These are phyloP conservation scores for Takifugu bimaculatus DNA, from an alignment of 2,113 vertebrate species.

Conservation along the genomic window DNA sequence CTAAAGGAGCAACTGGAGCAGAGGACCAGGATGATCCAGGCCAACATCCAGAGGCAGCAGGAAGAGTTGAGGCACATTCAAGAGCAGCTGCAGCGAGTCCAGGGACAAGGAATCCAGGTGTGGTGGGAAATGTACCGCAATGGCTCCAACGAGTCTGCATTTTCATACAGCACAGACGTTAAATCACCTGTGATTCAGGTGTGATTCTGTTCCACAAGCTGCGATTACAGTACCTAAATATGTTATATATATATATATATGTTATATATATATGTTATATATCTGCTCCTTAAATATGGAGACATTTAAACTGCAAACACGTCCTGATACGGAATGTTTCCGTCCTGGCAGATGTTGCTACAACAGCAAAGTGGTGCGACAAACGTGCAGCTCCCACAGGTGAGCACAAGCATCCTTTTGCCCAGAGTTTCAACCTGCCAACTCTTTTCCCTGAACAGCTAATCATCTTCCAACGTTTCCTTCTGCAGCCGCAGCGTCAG, in stretches of 20 bases:
- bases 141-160: neutral
- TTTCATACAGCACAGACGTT: neutral
- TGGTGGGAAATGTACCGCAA: neutral
- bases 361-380: slow-evolving; percentile 84
- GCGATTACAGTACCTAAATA: neutral
- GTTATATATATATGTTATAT: too few species aligned
- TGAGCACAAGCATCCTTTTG: slow-evolving; percentile 28
- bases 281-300: neutral
- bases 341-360: slow-evolving; percentile 84
- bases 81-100: slow-evolving; percentile 93
- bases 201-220: neutral
- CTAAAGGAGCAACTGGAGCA: slow-evolving; percentile 97
- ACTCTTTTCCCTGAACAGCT: too few species aligned
- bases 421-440: neutral
- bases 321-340: slow-evolving; percentile 11
- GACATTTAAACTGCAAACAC: neutral
- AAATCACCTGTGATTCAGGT: slow-evolving; percentile 16
- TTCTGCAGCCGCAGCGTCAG: slow-evolving; percentile 50
- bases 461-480: neutral
- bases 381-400: slow-evolving; percentile 86
- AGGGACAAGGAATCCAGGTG: slow-evolving; percentile 83
- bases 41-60: slow-evolving; percentile 94
- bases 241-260: neutral
- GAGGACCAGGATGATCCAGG: slow-evolving; percentile 93
- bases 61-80: slow-evolving; percentile 93